Evolutionary conservation across 2,113 vertebrate genomes (phyloP), one percentile per base, ranked within the genome.

Genomic region (Fulica atra): DNA sequence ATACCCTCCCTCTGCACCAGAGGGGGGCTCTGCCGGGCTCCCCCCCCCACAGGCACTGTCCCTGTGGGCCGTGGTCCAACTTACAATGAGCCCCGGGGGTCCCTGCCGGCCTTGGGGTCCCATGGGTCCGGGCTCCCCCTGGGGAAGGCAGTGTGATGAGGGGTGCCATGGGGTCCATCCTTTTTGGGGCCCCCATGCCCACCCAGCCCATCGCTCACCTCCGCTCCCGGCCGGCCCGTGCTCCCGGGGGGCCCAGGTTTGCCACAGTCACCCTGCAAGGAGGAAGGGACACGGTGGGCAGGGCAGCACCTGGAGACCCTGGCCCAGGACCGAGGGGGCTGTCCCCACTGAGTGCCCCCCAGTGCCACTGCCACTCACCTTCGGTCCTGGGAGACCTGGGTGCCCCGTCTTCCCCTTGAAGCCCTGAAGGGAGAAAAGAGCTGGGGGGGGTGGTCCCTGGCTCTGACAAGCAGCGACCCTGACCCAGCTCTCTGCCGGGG

Each of bases 101-200:
- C 99, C 99, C 26, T 98, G 99, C 86, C 99, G 98, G 84, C 99
- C 99, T 92, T 98, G 98, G 86, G 98, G 97, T 94, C 99, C 99
- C 96, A 98, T 98, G 54, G 98, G 96, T 44, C 99, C 99, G 2
- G 98, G 98, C 63, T 99, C 99, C 61, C 99, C 99, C 99, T 99
- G 91, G 11, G 94, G 81, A 80, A 92, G 66, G 40, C 46, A 77
- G 69, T 4, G 17, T 40, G 80, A 33, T 46, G 16, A 84, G 40
- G 40, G 21, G 17, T 1, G 2, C 9, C 1, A 0, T 0, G 4
- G 38, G 5, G 19, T 5, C 8, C 65, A 5, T 0, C 15, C 19
- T 7, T 20, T 16, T 28, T 23, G 3, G 51, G 50, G 54, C 7
- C 44, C 64, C 48, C 1, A 0, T 0, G 1, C 53, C 59, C 83